phyloP scores from a whole-genome alignment of 2,888 invertebrate genomes.

The Asteroscopus sphinx region DNA sequence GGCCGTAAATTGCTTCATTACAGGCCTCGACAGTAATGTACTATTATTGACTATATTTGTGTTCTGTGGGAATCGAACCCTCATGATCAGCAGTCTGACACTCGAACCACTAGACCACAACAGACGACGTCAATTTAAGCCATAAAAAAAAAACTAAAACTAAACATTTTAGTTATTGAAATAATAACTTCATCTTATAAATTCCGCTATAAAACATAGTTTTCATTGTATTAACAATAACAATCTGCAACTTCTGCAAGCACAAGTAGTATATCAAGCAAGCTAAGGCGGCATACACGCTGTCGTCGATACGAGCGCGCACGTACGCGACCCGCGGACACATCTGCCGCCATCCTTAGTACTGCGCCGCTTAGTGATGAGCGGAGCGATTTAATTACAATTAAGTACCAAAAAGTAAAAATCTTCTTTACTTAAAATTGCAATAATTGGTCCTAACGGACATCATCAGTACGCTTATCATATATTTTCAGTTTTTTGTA shows the following conservation, averaged over 20 bases:
- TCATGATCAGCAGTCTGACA: too few relatives aligned
- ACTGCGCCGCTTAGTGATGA: slow-evolving; percentile 13
- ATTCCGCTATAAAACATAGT: slow-evolving; percentile 1
- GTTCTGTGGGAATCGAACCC: too few relatives aligned
- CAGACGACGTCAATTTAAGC: too few relatives aligned
- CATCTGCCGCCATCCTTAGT: slow-evolving; percentile 65
- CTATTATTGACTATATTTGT: too few relatives aligned
- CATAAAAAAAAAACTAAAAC: too few relatives aligned
- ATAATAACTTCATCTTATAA: not conserved
- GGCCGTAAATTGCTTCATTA: too few relatives aligned
- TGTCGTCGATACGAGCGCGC: slow-evolving; percentile 61
- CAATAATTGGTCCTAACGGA: too few relatives aligned
- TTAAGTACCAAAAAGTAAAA: not conserved
- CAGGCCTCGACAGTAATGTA: too few relatives aligned
- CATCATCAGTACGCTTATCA: too few relatives aligned
- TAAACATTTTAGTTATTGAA: not conserved
- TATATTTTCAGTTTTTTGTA: too few relatives aligned
- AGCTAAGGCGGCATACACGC: slow-evolving; percentile 55
- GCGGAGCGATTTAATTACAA: slow-evolving; percentile 25
- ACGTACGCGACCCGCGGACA: slow-evolving; percentile 78
- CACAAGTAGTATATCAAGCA: slow-evolving; percentile 44
- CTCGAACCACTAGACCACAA: too few relatives aligned
- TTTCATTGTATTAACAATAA: slow-evolving; percentile 27
- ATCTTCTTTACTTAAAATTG: too few relatives aligned
- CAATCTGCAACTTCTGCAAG: slow-evolving; percentile 5